Evolutionary conservation across 2,797 vertebrate species (phyloP), one percentile per base, ranked within the genome.

Genomic region (Pangasius larnaudii): DNA sequence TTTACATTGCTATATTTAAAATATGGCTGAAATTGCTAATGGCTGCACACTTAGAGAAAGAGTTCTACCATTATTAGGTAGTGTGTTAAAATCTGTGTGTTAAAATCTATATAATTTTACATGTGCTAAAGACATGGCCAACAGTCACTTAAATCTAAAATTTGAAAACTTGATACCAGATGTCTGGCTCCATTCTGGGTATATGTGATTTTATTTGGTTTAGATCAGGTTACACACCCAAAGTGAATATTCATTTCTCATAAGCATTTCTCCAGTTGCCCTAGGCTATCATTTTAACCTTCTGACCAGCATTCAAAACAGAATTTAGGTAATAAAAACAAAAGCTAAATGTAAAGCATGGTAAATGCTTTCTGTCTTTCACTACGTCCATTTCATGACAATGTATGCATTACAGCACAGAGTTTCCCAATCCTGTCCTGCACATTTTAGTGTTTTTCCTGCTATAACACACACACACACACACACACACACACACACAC

Each of bases 261-360:
- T 27, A 59, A 56, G 14, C 7, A 59, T 42, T 56, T 74, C 6
- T 30, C 71, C 36, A 63, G 27, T 61, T 77, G n/a, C 85, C 42
- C 10, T 33, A 61, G 84, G 69, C 53, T 75, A 85, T 65, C 33
- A n/a, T 86, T 86, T 86, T 77, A 75, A 78, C 42, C 42, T 63
- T 56, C 39, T 59, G 85, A 78, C 53, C 67, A 61, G 71, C 39
- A 51, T 65, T 51, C 58, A 85, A 75, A 49, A 75, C 71, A 85
- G 5, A 78, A 78, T 51, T 80, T 69, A 77, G 75, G 46, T 30
- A 81, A 80, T 59, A 67, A 18, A 18, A 77, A 56, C 14, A 24
- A 58, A 7, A 59, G n/a, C 19, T 53, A 80, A 67, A 46, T 75
- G 30, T n/a, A 86, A 77, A 46, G 19, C 72, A 77, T 27, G 27